These are phyloP conservation scores for Paedocypris sp. DNA, from an alignment of 2,113 vertebrate genomes.

Conservation along the genomic window DNA sequence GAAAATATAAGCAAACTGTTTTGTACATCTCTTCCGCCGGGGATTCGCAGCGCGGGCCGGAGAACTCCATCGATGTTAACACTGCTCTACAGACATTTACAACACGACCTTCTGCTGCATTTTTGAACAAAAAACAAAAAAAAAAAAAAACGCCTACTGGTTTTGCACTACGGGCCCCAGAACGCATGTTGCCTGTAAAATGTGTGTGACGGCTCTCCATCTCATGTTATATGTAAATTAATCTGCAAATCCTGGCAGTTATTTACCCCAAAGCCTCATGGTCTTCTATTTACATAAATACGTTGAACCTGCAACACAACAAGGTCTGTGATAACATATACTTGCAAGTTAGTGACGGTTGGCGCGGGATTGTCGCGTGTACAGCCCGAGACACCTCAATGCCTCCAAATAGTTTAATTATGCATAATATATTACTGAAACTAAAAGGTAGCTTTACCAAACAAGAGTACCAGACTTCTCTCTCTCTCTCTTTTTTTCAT, in stretches of 20 bases:
- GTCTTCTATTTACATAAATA: conserved; percentile 98
- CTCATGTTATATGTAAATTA: conserved; percentile 59
- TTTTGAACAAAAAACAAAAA: too few relatives aligned
- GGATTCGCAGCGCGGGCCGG: conserved; percentile 91
- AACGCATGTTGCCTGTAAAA: conserved; percentile 80
- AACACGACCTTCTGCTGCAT: too few relatives aligned
- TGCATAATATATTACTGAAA: conserved; percentile 68
- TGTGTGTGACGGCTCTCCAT: conserved; percentile 82
- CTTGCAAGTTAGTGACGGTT: conserved; percentile 89
- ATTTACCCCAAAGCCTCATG: conserved; percentile 50
- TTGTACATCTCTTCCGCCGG: conserved; percentile 88
- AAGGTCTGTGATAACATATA: conserved; percentile 98
- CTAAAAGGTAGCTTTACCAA: conserved; percentile 85
- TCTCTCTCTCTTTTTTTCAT: conserved; percentile 51
- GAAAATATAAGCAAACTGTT: conserved; percentile 99
- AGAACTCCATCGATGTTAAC: conserved; percentile 70
- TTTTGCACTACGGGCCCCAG: conserved; percentile 21
- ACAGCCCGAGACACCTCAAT: conserved; percentile 54
- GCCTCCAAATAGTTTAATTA: conserved; percentile 28
- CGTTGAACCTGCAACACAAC: conserved; percentile 99
- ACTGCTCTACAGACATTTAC: conserved; percentile 65
- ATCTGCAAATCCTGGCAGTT: conserved; percentile 80
- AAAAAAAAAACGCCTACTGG: too few relatives aligned
- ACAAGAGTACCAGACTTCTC: conserved; percentile 80
- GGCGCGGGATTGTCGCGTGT: conserved; percentile 85